A percentile compares a stretch with the other conserved stretches of the same genome.
phyloP scores from a whole-genome alignment of 2,888 invertebrate genomes.

The Troides helena region DNA sequence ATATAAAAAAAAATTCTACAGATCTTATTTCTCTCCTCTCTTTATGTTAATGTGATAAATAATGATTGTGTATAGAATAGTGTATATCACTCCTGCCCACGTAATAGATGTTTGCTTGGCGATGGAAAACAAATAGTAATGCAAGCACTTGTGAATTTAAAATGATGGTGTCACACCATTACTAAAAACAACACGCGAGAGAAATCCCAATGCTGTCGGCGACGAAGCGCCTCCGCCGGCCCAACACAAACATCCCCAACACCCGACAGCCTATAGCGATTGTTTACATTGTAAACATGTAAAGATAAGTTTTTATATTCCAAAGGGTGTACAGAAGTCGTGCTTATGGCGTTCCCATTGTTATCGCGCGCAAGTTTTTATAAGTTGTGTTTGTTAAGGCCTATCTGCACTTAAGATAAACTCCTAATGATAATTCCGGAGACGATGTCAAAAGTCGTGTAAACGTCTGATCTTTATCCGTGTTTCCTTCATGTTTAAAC shows the following conservation, averaged over 20 bases:
- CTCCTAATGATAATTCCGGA: constrained; percentile 24
- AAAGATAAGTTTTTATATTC: constrained; percentile 26
- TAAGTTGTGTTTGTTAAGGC: constrained; percentile 21
- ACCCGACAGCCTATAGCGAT: constrained; percentile 17
- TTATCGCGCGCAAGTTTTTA: constrained; percentile 25
- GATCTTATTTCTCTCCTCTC: no score
- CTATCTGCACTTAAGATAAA: constrained; percentile 21
- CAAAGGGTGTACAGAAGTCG: constrained; percentile 29
- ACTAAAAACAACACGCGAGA: constrained; percentile 28
- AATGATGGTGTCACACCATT: constrained; percentile 22
- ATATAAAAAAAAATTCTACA: no score
- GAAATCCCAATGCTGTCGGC: constrained; percentile 20
- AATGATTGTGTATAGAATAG: no score
- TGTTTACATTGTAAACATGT: constrained; percentile 29
- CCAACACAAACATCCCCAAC: constrained; percentile 26
- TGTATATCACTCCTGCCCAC: neutral
- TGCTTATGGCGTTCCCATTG: constrained; percentile 21
- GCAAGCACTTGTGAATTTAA: constrained; percentile 19
- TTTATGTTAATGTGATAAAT: no score
- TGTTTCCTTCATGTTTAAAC: neutral
- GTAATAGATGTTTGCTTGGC: constrained; percentile 1
- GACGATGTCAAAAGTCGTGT: constrained; percentile 22
- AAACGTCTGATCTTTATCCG: constrained; percentile 15
- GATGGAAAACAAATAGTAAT: constrained; percentile 11
- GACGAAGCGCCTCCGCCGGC: constrained; percentile 6